Evolutionary conservation across 2,113 vertebrate genomes (phyloP), one percentile per base, ranked within the genome.

Genomic region (Lycaon pictus): DNA sequence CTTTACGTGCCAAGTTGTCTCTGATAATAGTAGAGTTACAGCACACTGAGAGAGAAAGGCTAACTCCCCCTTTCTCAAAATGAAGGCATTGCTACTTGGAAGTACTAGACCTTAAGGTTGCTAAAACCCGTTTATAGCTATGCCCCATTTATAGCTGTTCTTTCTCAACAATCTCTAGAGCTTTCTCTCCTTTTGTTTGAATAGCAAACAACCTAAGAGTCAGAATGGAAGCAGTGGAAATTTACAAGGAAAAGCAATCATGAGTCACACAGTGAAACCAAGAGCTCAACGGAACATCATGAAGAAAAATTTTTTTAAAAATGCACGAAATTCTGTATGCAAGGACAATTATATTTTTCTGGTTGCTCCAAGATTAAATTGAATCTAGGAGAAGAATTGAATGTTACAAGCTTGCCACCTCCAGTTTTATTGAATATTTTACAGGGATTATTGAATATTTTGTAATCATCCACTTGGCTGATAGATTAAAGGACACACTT

Each of bases 361-460:
- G 63, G 74, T 96, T 96, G n/a, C 88, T 96, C 88, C 71, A 93
- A 74, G 88, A 97, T 94, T 95, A 97, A 97, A 98, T 93, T 96
- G 96, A 94, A 97, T 97, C 71, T 91, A 32, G 67, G 74, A 96
- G 72, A 96, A 96, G 74, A 97, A 97, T 95, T 91, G 76, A 95
- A 97, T 97, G 91, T 95, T 98, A 96, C 82, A 95, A 94, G 85
- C 79, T 97, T 88, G 74, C 90, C 95, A 74, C 87, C 93, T 97
- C 77, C 79, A 89, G 95, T 95, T 96, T 97, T 97, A 96, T 84
- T 96, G 85, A 97, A 91, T 98, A 98, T 97, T 96, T 95, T 96
- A 86, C 23, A 89, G 86, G 13, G 62, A 93, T 97, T 97, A 96
- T 89, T 97, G 95, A 97, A 97, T 97, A 97, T 97, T 96, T 97